Percentiles rank a stretch among this genome's conserved stretches.
These are phyloP conservation scores for Microcebus murinus DNA, from an alignment of 2,113 vertebrate genomes.

Conservation along the genomic window DNA sequence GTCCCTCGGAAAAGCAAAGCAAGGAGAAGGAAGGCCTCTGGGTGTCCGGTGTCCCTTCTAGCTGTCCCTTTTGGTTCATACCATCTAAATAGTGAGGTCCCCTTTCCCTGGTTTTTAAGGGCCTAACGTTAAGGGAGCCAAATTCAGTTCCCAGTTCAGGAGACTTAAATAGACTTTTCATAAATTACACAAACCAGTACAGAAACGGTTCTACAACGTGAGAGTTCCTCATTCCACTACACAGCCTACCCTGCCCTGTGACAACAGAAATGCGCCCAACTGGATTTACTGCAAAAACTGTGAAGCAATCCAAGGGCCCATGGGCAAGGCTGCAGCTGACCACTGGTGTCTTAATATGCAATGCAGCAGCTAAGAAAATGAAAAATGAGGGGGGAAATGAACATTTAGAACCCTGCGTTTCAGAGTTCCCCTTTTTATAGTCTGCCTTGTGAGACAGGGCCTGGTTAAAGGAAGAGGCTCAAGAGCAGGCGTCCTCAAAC, in stretches of 20 bases:
- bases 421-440: neutral
- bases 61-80: neutral
- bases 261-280: neutral
- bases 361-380: neutral
- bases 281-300: neutral
- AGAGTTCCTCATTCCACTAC: conserved; percentile 6
- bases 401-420: neutral
- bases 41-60: neutral
- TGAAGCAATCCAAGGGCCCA: neutral
- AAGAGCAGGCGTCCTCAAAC: neutral
- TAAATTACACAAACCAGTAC: conserved; percentile 10
- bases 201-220: neutral
- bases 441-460: neutral
- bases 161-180: neutral
- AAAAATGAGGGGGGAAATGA: neutral
- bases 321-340: neutral
- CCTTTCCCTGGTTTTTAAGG: neutral
- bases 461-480: neutral
- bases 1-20: neutral
- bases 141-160: neutral
- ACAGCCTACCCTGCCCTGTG: neutral
- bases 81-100: neutral
- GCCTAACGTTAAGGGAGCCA: neutral
- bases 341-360: neutral
- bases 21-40: neutral